A percentile compares a stretch with the other conserved stretches of the same genome.
Conservation (phyloP, 2,113 vertebrate species). For the Indicator maculatus region DNA sequence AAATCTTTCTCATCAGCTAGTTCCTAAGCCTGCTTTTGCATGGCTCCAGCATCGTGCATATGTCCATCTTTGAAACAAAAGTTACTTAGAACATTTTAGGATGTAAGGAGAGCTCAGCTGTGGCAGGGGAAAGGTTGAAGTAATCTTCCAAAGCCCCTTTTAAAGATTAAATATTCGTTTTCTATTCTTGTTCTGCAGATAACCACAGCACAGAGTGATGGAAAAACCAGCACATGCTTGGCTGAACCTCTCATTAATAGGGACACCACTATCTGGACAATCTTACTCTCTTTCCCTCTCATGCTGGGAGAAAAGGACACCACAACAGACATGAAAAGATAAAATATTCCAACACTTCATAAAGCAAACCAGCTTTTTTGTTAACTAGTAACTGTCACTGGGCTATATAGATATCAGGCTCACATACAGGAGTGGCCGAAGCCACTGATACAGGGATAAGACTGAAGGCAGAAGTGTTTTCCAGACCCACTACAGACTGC, state of each 20-base stretch:
- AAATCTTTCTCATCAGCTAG: background rate
- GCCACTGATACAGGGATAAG: background rate
- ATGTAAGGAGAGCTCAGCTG: background rate
- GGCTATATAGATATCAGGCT: background rate
- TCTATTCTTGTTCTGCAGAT: slow-evolving; percentile 32
- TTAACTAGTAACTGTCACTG: background rate
- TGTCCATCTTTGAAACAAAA: background rate
- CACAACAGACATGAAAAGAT: background rate
- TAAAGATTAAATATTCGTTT: background rate
- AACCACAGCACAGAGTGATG: background rate
- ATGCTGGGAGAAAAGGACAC: slow-evolving; percentile 34
- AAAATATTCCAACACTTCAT: background rate
- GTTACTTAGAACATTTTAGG: slow-evolving; percentile 23
- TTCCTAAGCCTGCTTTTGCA: background rate
- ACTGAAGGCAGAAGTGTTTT: background rate
- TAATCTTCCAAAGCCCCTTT: slow-evolving; percentile 41
- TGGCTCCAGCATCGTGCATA: background rate
- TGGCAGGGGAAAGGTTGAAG: slow-evolving; percentile 5
- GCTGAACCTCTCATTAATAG: slow-evolving; percentile 23
- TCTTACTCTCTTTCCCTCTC: background rate
- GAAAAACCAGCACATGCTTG: background rate
- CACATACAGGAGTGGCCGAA: background rate
- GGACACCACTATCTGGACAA: background rate
- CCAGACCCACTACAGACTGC: background rate
- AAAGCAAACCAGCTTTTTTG: background rate